phyloP scores from a whole-genome alignment of 2,888 invertebrate species.

The Sphinx pinastri region DNA sequence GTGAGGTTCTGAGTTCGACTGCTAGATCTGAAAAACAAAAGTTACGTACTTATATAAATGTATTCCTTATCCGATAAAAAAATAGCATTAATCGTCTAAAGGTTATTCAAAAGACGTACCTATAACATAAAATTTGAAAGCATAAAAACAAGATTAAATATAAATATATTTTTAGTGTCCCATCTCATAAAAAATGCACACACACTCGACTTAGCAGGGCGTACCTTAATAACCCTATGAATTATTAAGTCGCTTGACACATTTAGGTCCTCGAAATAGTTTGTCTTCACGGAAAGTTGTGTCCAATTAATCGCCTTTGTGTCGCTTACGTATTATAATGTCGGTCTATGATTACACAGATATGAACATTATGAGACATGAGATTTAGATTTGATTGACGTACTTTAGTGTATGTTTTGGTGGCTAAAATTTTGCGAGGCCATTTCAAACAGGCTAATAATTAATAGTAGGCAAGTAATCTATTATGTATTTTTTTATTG shows the following conservation, averaged over 20 bases:
- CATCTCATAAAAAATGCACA: background rate
- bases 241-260: conserved; percentile 43
- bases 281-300: conserved; percentile 37
- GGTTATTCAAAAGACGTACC: background rate
- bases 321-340: conserved; percentile 43
- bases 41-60: too few relatives aligned
- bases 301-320: conserved; percentile 39
- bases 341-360: conserved; percentile 32
- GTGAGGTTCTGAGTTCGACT: too few relatives aligned
- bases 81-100: too few relatives aligned
- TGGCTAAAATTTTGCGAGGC: too few relatives aligned
- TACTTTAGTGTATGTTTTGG: too few relatives aligned
- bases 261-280: conserved; percentile 34
- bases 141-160: background rate
- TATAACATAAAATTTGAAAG: background rate
- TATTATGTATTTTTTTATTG: too few relatives aligned
- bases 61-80: too few relatives aligned
- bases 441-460: too few relatives aligned
- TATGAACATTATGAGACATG: background rate
- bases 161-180: background rate
- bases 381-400: background rate
- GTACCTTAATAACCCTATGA: conserved; percentile 41
- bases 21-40: too few relatives aligned
- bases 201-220: conserved; percentile 27
- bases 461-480: too few relatives aligned